phyloP scores from a whole-genome alignment of 2,888 invertebrate species.

The Acanthococcus lagerstroemiae region DNA sequence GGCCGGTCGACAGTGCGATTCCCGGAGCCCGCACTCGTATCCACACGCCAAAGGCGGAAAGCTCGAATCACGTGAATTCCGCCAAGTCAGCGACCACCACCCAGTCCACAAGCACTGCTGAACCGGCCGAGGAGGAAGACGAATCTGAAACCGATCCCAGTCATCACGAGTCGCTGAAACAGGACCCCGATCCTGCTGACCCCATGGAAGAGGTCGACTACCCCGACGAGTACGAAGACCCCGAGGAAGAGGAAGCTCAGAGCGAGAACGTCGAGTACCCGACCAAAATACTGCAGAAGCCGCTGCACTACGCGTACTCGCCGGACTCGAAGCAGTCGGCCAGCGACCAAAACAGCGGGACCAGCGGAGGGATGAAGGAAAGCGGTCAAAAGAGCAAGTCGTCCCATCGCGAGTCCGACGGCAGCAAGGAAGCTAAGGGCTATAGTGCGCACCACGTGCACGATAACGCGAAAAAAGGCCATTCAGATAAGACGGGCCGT shows the following conservation, averaged over 20 bases:
- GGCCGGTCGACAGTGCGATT: no score
- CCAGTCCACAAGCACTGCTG: not conserved
- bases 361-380: not conserved
- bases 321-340: not conserved
- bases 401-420: slow-evolving; percentile 48
- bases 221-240: not conserved
- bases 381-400: slow-evolving; percentile 50
- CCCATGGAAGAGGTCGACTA: not conserved
- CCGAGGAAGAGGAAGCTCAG: not conserved
- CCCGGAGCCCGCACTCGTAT: no score
- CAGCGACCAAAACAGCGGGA: not conserved
- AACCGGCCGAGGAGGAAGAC: not conserved
- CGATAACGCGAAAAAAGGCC: slow-evolving; percentile 54
- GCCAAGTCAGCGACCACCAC: not conserved
- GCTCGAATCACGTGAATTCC: not conserved
- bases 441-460: slow-evolving; percentile 54
- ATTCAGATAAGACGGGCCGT: slow-evolving; percentile 57
- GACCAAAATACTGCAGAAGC: not conserved
- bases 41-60: not conserved
- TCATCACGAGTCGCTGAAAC: not conserved
- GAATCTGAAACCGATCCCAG: not conserved
- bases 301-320: not conserved
- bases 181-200: not conserved
- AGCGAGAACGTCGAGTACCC: not conserved
- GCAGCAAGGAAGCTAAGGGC: slow-evolving; percentile 54